A percentile compares a stretch with the other conserved stretches of the same genome.
Conservation (phyloP, 2,888 invertebrate species). For the Hirtodrosophila confusa region DNA sequence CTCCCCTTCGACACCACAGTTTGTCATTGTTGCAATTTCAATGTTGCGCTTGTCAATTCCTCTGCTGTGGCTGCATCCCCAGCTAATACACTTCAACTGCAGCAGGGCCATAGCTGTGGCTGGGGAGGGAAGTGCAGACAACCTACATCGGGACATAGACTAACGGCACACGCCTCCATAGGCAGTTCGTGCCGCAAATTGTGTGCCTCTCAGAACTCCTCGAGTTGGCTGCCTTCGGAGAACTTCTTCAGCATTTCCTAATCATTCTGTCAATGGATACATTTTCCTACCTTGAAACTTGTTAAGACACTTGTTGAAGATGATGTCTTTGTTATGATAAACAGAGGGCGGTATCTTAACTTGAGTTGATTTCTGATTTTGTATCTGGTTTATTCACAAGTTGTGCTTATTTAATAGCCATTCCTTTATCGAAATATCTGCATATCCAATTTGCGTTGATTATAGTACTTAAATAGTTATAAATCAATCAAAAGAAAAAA, state of each 20-base stretch:
- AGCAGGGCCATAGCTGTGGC: too few species aligned
- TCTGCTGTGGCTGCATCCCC: conserved; percentile 33
- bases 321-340: too few species aligned
- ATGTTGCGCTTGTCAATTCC: conserved; percentile 79
- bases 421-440: too few species aligned
- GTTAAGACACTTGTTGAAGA: not conserved
- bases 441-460: too few species aligned
- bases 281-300: conserved; percentile 23
- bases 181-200: conserved; percentile 16
- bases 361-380: not conserved
- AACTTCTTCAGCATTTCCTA: conserved; percentile 4
- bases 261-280: conserved; percentile 10
- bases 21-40: conserved; percentile 79
- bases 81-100: conserved; percentile 16
- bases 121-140: not conserved
- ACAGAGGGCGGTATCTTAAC: not conserved
- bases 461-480: too few species aligned
- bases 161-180: conserved; percentile 29
- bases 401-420: too few species aligned
- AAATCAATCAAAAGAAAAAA: too few species aligned
- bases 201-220: conserved; percentile 33
- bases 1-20: conserved; percentile 39
- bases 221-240: conserved; percentile 8
- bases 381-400: too few species aligned
- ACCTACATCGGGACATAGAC: conserved; percentile 33